A percentile compares a stretch with the other conserved stretches of the same genome.
phyloP scores from a whole-genome alignment of 2,888 invertebrate species.

The Teinopalpus imperialis region DNA sequence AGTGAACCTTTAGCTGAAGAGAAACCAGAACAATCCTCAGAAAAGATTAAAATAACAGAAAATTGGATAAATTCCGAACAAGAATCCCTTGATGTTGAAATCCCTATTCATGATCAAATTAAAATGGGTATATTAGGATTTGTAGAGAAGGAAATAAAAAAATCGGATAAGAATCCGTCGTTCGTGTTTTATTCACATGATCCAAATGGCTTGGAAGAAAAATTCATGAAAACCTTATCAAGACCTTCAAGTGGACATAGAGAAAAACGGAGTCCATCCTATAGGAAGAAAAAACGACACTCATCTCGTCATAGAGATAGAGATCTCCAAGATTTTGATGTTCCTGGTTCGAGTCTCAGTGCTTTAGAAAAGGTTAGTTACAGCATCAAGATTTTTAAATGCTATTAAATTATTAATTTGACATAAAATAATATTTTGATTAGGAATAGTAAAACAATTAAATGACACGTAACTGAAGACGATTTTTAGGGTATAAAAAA shows the following conservation, averaged over 20 bases:
- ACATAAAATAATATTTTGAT: too few species aligned
- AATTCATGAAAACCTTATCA: slow-evolving; percentile 65
- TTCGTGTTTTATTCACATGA: slow-evolving; percentile 78
- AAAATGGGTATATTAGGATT: slow-evolving; percentile 77
- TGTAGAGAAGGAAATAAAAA: slow-evolving; percentile 77
- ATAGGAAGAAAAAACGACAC: slow-evolving; percentile 72
- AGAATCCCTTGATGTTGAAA: slow-evolving; percentile 80
- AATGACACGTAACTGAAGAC: too few species aligned
- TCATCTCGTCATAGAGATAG: slow-evolving; percentile 70
- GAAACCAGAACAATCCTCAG: slow-evolving; percentile 40
- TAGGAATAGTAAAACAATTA: too few species aligned
- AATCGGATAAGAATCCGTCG: slow-evolving; percentile 72
- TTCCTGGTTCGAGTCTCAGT: slow-evolving; percentile 76
- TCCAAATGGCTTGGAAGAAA: slow-evolving; percentile 73
- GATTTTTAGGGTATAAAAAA: too few species aligned
- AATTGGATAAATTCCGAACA: slow-evolving; percentile 76
- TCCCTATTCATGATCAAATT: slow-evolving; percentile 82
- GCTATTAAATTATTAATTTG: too few species aligned
- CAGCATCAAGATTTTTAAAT: too few species aligned
- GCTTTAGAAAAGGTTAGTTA: slow-evolving; percentile 73
- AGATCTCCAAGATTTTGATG: slow-evolving; percentile 74
- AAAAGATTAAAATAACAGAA: slow-evolving; percentile 63
- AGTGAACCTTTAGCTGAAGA: slow-evolving; percentile 37
- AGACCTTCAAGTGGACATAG: slow-evolving; percentile 75
- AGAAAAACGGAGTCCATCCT: slow-evolving; percentile 74